Conservation (phyloP, 2,113 vertebrate species). For the Notarius quadriscutis region DNA sequence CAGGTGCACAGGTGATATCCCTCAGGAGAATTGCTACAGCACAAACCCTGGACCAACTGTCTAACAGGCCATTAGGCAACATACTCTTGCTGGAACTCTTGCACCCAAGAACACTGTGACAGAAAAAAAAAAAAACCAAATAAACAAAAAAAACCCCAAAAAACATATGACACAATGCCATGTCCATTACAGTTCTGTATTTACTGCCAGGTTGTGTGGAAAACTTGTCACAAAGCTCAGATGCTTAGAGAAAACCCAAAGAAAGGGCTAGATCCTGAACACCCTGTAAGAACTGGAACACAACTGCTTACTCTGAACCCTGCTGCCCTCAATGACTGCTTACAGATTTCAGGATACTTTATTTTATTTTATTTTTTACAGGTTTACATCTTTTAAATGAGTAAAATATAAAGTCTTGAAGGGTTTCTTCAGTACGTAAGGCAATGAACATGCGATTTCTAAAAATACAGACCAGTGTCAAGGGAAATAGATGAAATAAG, state of each 20-base stretch:
- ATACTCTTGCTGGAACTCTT: background rate
- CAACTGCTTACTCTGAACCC: background rate
- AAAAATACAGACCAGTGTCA: background rate
- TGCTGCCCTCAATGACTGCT: background rate
- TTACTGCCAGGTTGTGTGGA: background rate
- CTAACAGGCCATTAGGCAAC: constrained; percentile 27
- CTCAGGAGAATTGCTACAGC: background rate
- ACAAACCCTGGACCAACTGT: constrained; percentile 7
- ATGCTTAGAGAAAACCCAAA: background rate
- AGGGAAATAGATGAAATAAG: background rate
- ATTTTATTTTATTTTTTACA: background rate
- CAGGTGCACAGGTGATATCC: constrained; percentile 4
- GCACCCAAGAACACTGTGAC: constrained; percentile 1
- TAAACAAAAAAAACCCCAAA: background rate
- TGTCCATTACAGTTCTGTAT: constrained; percentile 25
- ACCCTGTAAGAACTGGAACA: background rate
- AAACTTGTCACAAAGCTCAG: constrained; percentile 20
- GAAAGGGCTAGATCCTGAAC: constrained; percentile 1
- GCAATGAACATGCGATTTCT: background rate
- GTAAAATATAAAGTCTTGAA: background rate
- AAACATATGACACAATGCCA: background rate
- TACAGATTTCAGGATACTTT: background rate
- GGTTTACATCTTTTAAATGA: background rate
- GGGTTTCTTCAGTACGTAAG: background rate
- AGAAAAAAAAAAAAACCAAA: background rate